phyloP scores from a whole-genome alignment of 2,113 vertebrate species.

The Syngnathoides biaculeatus region DNA sequence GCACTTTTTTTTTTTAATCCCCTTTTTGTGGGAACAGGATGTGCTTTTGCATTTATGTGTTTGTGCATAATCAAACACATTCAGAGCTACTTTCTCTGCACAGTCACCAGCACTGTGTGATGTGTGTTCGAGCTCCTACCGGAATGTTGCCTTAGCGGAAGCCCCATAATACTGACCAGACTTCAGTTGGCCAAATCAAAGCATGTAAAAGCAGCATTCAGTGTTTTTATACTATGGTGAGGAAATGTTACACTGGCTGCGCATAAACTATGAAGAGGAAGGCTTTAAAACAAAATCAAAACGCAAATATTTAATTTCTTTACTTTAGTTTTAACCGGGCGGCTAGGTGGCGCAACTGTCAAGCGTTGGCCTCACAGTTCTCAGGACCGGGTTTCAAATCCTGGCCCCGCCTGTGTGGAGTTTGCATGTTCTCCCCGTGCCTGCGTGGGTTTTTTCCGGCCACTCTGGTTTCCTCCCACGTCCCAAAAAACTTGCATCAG shows the following conservation, averaged over 20 bases:
- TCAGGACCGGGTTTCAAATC: no score
- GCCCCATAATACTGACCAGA: conserved; percentile 55
- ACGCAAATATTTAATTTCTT: conserved; percentile 45
- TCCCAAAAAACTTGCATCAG: no score
- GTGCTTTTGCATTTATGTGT: conserved; percentile 28
- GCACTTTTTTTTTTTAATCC: conserved; percentile 15
- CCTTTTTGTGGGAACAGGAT: conserved; percentile 28
- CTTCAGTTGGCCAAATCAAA: conserved; percentile 54
- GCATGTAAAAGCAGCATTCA: conserved; percentile 53
- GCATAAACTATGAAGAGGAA: conserved; percentile 43
- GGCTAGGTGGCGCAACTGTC: no score
- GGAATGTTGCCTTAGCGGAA: conserved; percentile 55
- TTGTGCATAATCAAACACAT: conserved; percentile 45
- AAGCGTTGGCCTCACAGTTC: no score
- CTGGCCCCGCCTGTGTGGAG: no score
- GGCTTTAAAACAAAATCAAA: conserved; percentile 50
- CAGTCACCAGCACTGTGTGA: conserved; percentile 50
- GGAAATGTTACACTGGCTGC: conserved; percentile 46
- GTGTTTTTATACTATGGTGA: conserved; percentile 51
- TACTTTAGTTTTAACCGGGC: not conserved
- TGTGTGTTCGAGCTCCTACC: conserved; percentile 32
- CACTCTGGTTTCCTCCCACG: no score
- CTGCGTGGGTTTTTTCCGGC: no score
- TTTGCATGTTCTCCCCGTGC: no score
- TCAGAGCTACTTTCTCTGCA: conserved; percentile 51